A percentile compares a stretch with the other conserved stretches of the same genome.
Conservation (phyloP, 2,888 invertebrate species). For the Ectemnius cavifrons region DNA sequence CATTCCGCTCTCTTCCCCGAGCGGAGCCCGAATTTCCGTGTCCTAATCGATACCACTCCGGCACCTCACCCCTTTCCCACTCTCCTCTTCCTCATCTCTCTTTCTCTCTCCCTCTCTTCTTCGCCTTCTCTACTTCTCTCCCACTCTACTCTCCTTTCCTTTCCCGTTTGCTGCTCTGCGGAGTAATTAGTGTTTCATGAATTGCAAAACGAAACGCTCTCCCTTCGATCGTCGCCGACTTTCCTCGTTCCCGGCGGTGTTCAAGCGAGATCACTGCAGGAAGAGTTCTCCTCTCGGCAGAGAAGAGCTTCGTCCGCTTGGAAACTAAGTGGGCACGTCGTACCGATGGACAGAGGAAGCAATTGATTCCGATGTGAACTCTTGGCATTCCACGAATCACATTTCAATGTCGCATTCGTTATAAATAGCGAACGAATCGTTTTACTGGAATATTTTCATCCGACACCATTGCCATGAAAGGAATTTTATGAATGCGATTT, state of each 20-base stretch:
- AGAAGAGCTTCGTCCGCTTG: not conserved
- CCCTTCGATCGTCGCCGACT: constrained; percentile 16
- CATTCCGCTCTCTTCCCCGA: constrained; percentile 32
- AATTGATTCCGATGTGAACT: too few species aligned
- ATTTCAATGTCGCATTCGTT: too few species aligned
- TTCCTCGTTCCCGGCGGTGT: constrained; percentile 5
- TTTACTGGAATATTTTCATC: too few species aligned
- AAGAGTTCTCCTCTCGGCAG: too few species aligned
- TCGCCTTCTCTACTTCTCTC: not conserved
- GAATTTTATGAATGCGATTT: too few species aligned
- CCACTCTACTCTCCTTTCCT: too few species aligned
- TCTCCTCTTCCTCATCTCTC: constrained; percentile 17
- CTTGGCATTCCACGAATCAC: too few species aligned
- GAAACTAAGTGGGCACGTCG: not conserved
- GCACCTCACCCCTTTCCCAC: constrained; percentile 42
- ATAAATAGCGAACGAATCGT: not conserved
- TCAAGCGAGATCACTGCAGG: not conserved
- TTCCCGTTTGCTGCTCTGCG: constrained; percentile 28
- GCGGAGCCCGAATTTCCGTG: constrained; percentile 37
- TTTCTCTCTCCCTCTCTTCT: constrained; percentile 31
- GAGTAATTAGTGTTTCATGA: constrained; percentile 54
- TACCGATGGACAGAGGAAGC: too few species aligned
- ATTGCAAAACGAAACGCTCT: constrained; percentile 44
- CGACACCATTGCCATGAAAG: too few species aligned
- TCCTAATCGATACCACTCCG: constrained; percentile 54